Base-by-base conservation (phyloP, 2,113 vertebrate genomes). In the Alces alces region DNA sequence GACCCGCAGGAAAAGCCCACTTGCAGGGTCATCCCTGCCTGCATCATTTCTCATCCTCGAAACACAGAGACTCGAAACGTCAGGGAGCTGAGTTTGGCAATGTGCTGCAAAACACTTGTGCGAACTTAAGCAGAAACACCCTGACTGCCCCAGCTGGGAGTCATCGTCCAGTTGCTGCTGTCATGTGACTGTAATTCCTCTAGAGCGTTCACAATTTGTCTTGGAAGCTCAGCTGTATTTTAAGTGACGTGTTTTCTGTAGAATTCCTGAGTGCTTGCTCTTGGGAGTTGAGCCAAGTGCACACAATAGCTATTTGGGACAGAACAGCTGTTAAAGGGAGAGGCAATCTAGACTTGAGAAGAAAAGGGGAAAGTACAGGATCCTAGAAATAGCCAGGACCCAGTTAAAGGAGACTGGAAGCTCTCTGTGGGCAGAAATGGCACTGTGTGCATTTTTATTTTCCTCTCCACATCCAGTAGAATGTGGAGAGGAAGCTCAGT, bases 181-280 rank as follows among this genome's bases (percentile, higher is more conserved):
- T 85, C 73, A 60, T 47, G 91, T 2, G n/a, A 17, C 80, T 33
- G 55, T 36, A 15, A 93, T 45, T 57, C 79, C 91, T 92, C 50
- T 3, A 21, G 19, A 66, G 55, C 16, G 1, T 30, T 79, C 64
- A 28, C 13, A 10, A 15, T 86, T 80, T 12, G 93, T n/a, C 90
- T 33, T 36, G 73, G 93, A 94, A 61, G 79, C 73, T 90, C 96
- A 85, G 95, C 95, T 91, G 73, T 45, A 54, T 78, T 95, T 28
- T 70, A 52, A 54, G 45, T 94, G 96, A 94, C 28, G 73, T 95
- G 80, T 92, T 92, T 96, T 92, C 80, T 55, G 91, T 12, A 89
- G 70, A 91, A 96, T 95, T 95, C 92, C 95, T 83, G 84, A 97
- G 87, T 7, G 73, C 70, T 89, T 92, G 78, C 60, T 91, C 60